A percentile compares a stretch with the other conserved stretches of the same genome.
phyloP scores from a whole-genome alignment of 2,888 invertebrate genomes.

The Atrina japonica region DNA sequence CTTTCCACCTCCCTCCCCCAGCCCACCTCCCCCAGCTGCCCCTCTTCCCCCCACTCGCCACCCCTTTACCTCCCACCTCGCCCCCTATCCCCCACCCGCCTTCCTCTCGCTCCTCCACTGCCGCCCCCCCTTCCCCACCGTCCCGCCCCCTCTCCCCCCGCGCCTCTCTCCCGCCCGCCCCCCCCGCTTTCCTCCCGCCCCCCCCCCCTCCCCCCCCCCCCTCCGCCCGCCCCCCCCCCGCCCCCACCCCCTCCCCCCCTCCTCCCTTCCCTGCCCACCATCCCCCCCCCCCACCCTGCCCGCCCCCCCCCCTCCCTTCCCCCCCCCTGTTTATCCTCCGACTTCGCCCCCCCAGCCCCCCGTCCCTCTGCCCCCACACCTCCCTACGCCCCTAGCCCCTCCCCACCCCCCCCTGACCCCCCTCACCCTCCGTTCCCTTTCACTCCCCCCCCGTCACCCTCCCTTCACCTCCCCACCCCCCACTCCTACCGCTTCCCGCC shows the following conservation, averaged over 20 bases:
- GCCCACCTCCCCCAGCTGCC: background rate
- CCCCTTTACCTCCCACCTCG: background rate
- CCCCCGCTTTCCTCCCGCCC: background rate
- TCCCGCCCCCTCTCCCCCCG: background rate
- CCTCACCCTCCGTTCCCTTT: too few relatives aligned
- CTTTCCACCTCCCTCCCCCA: background rate
- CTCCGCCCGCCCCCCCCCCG: too few relatives aligned
- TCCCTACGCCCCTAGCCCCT: too few relatives aligned
- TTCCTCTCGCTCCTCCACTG: background rate
- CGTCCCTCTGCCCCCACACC: too few relatives aligned
- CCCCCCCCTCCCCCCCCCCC: conserved; percentile 1
- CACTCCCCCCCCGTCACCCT: too few relatives aligned
- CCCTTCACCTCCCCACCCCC: background rate
- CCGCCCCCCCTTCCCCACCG: background rate
- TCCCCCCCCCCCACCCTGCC: too few relatives aligned
- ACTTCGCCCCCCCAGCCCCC: too few relatives aligned
- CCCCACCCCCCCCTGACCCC: too few relatives aligned
- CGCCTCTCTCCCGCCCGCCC: background rate
- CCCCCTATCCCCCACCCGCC: background rate
- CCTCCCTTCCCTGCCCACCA: too few relatives aligned
- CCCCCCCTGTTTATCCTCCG: background rate
- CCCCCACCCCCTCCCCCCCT: too few relatives aligned
- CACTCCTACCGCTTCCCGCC: too few relatives aligned
- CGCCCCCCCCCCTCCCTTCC: too few relatives aligned
- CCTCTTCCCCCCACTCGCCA: background rate